A percentile compares a stretch with the other conserved stretches of the same genome.
These are phyloP conservation scores for Psilopsiagon aymara DNA, from an alignment of 2,113 vertebrate species.

Conservation along the genomic window DNA sequence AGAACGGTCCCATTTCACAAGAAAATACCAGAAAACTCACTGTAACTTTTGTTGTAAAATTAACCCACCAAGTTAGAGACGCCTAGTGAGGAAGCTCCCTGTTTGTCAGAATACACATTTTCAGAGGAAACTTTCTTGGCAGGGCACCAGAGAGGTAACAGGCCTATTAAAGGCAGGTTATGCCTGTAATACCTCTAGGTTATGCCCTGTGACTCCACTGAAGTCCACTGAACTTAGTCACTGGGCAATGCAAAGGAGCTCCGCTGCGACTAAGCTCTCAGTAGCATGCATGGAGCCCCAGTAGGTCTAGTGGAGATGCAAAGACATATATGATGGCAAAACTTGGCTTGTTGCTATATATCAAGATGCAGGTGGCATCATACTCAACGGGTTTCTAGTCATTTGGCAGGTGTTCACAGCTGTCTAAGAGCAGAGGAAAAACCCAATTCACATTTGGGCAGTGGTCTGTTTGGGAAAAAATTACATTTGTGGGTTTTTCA, in stretches of 20 bases:
- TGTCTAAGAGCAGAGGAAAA: neutral
- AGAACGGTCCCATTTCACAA: neutral
- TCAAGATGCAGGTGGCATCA: slow-evolving; percentile 31
- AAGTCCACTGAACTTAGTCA: neutral
- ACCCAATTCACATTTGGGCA: neutral
- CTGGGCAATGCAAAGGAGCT: neutral
- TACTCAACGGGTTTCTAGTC: neutral
- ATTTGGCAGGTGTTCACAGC: slow-evolving; percentile 61
- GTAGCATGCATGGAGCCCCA: neutral
- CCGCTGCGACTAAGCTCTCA: neutral
- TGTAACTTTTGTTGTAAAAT: neutral
- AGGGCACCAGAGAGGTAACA: neutral
- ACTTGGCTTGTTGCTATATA: neutral
- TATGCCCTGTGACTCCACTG: neutral
- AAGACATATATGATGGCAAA: neutral
- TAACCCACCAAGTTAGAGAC: neutral
- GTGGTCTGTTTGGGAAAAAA: neutral
- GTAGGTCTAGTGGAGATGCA: neutral
- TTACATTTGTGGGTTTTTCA: neutral
- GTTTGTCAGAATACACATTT: neutral
- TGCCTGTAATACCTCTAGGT: neutral
- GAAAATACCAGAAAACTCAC: neutral
- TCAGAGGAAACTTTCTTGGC: neutral
- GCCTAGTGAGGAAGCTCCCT: neutral
- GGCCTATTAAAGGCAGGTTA: neutral